phyloP scores from a whole-genome alignment of 2,797 vertebrate genomes.

The Sphenodon punctatus region DNA sequence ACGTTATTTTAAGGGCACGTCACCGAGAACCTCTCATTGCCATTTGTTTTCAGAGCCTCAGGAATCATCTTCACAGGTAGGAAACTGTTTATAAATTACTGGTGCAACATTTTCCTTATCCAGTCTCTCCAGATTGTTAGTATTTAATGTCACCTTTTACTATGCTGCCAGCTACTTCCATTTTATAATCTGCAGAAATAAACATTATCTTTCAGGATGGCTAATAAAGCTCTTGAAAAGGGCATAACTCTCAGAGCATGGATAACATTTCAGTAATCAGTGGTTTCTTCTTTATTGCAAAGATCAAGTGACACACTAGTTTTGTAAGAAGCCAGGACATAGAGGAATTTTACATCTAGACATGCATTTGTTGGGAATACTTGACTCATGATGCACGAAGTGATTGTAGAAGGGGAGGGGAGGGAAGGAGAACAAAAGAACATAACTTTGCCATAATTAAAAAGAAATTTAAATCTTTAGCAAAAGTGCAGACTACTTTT shows the following conservation, averaged over 20 bases:
- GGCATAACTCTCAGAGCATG: neutral
- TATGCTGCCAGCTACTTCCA: neutral
- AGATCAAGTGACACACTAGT: neutral
- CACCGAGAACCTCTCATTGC: neutral
- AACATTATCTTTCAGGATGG: neutral
- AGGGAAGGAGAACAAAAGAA: neutral
- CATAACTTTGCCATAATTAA: neutral
- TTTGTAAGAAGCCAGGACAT: neutral
- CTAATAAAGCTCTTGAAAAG: neutral
- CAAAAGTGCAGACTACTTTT: neutral
- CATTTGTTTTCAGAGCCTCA: neutral
- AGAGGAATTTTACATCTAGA: neutral
- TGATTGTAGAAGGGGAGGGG: neutral
- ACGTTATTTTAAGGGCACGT: neutral
- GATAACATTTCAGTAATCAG: neutral
- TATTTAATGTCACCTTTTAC: neutral
- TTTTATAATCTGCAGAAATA: neutral
- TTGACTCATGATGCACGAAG: neutral
- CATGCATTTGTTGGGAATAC: neutral
- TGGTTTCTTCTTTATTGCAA: neutral
- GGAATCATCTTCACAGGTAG: neutral
- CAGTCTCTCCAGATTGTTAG: neutral
- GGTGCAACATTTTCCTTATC: neutral
- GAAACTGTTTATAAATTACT: neutral
- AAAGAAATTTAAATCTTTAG: too few relatives aligned